Conservation (phyloP, 2,113 vertebrate genomes). For the Pardalotus punctatus region DNA sequence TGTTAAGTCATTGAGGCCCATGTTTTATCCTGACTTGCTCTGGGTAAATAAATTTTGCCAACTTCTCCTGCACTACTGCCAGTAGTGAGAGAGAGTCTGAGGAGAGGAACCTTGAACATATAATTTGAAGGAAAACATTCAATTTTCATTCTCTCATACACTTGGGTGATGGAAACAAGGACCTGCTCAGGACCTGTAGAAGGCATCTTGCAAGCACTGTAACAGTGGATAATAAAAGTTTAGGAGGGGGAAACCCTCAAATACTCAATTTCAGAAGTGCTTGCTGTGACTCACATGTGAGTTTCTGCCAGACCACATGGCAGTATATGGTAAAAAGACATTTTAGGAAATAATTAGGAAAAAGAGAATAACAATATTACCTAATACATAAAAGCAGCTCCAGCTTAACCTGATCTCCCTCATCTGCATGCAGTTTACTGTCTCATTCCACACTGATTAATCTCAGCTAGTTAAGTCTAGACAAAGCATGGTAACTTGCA, state of each 20-base stretch:
- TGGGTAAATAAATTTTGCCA: not conserved
- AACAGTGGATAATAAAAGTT: not conserved
- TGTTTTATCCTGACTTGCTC: not conserved
- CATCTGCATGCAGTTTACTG: not conserved
- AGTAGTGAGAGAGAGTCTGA: not conserved
- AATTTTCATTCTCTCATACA: not conserved
- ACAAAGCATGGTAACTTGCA: not conserved
- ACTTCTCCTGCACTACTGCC: not conserved
- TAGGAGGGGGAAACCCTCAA: not conserved
- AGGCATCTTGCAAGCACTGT: not conserved
- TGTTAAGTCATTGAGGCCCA: not conserved
- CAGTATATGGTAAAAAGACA: not conserved
- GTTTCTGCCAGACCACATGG: not conserved
- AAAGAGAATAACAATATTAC: not conserved
- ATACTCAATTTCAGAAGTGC: not conserved
- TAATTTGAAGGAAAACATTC: not conserved
- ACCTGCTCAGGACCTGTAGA: not conserved
- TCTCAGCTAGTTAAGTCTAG: not conserved
- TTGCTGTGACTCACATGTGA: not conserved
- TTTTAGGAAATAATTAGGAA: not conserved
- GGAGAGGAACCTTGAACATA: not conserved
- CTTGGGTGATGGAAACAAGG: not conserved
- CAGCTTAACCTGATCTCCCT: not conserved
- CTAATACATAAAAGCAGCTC: not conserved
- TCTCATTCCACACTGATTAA: not conserved